These are phyloP conservation scores for Carcina quercana DNA, from an alignment of 2,888 invertebrate species.

Conservation along the genomic window DNA sequence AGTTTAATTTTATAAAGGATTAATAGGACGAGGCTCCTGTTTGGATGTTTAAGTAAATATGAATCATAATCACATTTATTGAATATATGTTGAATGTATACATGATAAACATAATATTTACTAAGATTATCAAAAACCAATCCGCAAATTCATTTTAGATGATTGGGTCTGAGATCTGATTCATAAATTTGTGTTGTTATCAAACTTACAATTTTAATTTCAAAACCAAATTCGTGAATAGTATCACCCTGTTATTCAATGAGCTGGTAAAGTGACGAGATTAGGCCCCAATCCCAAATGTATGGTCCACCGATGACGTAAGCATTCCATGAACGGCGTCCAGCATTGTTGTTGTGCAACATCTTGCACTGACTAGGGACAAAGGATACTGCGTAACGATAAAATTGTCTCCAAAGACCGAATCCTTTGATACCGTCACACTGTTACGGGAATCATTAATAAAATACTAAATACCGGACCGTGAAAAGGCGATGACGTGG, in stretches of 20 bases:
- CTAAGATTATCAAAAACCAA: no score
- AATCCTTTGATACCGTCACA: constrained; percentile 50
- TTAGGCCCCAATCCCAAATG: constrained; percentile 53
- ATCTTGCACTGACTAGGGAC: constrained; percentile 50
- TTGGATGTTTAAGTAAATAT: constrained; percentile 8
- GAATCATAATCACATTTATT: no score
- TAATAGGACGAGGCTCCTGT: constrained; percentile 22
- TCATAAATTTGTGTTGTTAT: no score
- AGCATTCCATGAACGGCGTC: constrained; percentile 41
- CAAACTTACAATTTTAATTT: no score
- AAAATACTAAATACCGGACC: constrained; percentile 51
- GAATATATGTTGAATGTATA: no score
- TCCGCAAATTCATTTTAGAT: no score
- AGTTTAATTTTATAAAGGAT: constrained; percentile 31
- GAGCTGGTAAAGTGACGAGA: constrained; percentile 36
- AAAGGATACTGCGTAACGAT: constrained; percentile 53
- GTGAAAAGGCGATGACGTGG: constrained; percentile 42
- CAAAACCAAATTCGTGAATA: constrained; percentile 12
- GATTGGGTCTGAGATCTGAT: no score
- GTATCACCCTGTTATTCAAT: constrained; percentile 42
- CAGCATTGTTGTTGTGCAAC: constrained; percentile 62
- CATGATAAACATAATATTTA: no score
- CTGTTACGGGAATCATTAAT: constrained; percentile 55
- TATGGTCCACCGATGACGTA: constrained; percentile 59
- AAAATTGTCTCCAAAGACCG: constrained; percentile 53